Base-by-base conservation (phyloP, 2,113 vertebrate genomes). In the Polypterus senegalus region DNA sequence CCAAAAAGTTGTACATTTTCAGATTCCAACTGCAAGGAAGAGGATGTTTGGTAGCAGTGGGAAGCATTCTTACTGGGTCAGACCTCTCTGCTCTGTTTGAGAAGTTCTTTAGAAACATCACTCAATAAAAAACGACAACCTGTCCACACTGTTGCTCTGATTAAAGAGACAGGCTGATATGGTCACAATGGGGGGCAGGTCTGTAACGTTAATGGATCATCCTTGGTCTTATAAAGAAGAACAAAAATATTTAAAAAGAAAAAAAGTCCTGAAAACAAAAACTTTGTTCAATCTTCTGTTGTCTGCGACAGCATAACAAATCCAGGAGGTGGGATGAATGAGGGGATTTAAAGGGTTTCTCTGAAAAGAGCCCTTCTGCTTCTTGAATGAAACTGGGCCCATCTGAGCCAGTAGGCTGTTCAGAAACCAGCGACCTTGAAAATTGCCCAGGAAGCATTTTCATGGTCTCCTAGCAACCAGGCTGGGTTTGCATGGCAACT, bases 341-440 rank as follows among this genome's bases (percentile, higher is more conserved):
- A 76, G 79, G 71, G 74, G 70, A 79, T 86, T 88, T 81, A 86
- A 67, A 27, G 65, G 69, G 75, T 67, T 64, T 67, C 80, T 73
- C 78, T 83, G 79, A 86, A 88, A 82, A 78, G 74, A 69, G 76
- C 77, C 81, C 81, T 69, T 74, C 78, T 76, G 82, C 75, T 75
- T 69, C 58, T 65, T 79, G 74, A 82, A 79, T 80, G 81, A 79
- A 77, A 80, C 76, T 77, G 74, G 76, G 76, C 81, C 76, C 81
- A 78, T 83, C 80, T 80, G 81, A 76, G 79, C 65, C 76, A 77
- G 78, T 74, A 77, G 81, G 80, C 80, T 79, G 75, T 82, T 79
- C 83, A 83, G 77, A 81, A 85, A 82, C 81, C 82, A 79, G 79
- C 85, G 80, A 85, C 83, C 85, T 86, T 79, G 76, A 84, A 82